phyloP scores from a whole-genome alignment of 1,140 invertebrate genomes.

The Macrobrachium nipponense region DNA sequence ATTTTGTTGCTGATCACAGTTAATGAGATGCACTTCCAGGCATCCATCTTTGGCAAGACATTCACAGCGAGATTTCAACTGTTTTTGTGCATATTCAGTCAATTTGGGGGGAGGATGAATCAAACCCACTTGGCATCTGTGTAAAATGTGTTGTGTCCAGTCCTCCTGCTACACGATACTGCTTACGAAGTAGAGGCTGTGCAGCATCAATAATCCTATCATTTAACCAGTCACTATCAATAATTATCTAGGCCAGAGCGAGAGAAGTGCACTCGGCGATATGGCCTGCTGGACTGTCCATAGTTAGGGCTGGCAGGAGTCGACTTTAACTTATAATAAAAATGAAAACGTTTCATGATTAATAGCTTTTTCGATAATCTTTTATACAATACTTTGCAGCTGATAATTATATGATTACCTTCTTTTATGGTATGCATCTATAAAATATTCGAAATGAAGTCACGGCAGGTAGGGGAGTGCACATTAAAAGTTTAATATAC shows the following conservation, averaged over 20 bases:
- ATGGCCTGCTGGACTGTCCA: no score
- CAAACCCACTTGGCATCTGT: conserved; percentile 22
- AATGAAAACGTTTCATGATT: no score
- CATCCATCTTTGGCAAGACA: neutral
- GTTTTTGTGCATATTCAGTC: neutral
- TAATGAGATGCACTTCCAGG: no score
- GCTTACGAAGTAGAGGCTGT: conserved; percentile 36
- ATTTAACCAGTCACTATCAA: conserved; percentile 35
- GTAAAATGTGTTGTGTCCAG: conserved; percentile 32
- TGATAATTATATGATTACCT: neutral
- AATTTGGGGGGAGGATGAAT: conserved; percentile 24
- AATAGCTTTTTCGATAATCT: no score
- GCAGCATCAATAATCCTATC: conserved; percentile 40
- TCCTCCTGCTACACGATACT: conserved; percentile 32
- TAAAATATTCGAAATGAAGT: conserved; percentile 3
- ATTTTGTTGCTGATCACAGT: no score
- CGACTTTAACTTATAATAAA: no score
- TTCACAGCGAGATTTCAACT: no score
- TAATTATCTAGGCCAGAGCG: conserved; percentile 30
- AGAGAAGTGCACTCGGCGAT: no score
- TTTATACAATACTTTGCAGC: neutral
- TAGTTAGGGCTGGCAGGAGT: no score
- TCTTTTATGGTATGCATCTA: neutral
- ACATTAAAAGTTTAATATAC: conserved; percentile 13
- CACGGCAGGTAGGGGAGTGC: conserved; percentile 5